phyloP scores from a whole-genome alignment of 2,113 vertebrate species.

The Toxostoma redivivum region DNA sequence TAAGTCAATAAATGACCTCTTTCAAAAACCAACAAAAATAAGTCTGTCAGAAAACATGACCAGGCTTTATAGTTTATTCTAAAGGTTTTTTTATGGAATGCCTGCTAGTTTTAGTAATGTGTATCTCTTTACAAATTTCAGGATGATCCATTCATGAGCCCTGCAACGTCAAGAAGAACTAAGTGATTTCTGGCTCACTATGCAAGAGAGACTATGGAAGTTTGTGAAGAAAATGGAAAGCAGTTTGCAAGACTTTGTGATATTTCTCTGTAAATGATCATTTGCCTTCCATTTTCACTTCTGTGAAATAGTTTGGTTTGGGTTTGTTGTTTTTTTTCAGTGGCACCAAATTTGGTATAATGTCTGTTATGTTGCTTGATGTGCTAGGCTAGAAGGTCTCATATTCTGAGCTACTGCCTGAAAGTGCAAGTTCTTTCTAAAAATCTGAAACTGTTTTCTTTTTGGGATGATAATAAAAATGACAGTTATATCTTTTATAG shows the following conservation, averaged over 20 bases:
- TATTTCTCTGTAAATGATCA: not conserved
- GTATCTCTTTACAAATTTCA: conserved; percentile 13
- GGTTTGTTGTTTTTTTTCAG: not conserved
- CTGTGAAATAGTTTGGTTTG: not conserved
- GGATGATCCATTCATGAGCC: conserved; percentile 85
- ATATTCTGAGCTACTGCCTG: not conserved
- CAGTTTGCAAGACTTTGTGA: not conserved
- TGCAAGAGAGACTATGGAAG: not conserved
- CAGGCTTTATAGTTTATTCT: not conserved
- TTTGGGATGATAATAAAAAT: not conserved
- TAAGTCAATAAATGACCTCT: not conserved
- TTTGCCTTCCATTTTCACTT: not conserved
- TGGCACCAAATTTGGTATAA: not conserved
- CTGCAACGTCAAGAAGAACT: conserved; percentile 60
- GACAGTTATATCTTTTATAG: not conserved
- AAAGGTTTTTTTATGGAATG: not conserved
- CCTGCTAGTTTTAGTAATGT: not conserved
- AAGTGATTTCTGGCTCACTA: conserved; percentile 38
- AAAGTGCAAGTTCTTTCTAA: not conserved
- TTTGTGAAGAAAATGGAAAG: not conserved
- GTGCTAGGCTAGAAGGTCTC: not conserved
- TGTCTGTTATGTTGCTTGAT: not conserved
- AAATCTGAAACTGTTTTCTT: not conserved
- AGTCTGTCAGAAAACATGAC: not conserved
- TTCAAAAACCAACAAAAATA: not conserved